These are phyloP conservation scores for Erynnis tages DNA, from an alignment of 2,888 invertebrate genomes.

Conservation along the genomic window DNA sequence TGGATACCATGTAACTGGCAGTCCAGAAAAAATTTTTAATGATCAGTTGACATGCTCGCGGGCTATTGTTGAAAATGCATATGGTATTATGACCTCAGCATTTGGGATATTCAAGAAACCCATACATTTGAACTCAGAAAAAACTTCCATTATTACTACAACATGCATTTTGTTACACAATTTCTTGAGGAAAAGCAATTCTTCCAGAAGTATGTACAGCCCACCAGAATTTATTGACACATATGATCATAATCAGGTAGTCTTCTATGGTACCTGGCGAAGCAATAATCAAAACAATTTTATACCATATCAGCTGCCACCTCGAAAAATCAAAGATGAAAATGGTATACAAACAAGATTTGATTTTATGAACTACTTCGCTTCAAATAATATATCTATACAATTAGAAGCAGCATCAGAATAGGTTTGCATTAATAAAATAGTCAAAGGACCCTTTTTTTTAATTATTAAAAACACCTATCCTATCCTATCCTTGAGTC, in stretches of 20 bases:
- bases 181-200: slow-evolving; percentile 10
- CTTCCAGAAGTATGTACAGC: slow-evolving; percentile 7
- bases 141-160: background rate
- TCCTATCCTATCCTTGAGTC: too few species aligned
- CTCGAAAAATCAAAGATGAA: background rate
- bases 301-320: slow-evolving; percentile 6
- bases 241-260: slow-evolving; percentile 2
- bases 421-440: too few species aligned
- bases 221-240: slow-evolving; percentile 7
- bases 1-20: slow-evolving; percentile 18
- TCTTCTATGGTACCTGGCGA: slow-evolving; percentile 8
- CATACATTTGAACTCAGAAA: background rate
- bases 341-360: slow-evolving; percentile 2
- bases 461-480: too few species aligned
- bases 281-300: slow-evolving; percentile 7
- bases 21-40: slow-evolving; percentile 28
- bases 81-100: slow-evolving; percentile 30
- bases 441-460: too few species aligned
- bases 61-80: slow-evolving; percentile 32
- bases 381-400: background rate
- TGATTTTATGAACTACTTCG: slow-evolving; percentile 15
- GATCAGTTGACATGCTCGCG: slow-evolving; percentile 30
- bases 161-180: slow-evolving; percentile 18
- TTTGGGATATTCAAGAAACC: slow-evolving; percentile 15
- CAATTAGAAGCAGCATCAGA: background rate